A percentile compares a stretch with the other conserved stretches of the same genome.
Evolutionary conservation across 2,888 invertebrate genomes (phyloP).

Genomic region (Steinernema hermaphroditum): DNA sequence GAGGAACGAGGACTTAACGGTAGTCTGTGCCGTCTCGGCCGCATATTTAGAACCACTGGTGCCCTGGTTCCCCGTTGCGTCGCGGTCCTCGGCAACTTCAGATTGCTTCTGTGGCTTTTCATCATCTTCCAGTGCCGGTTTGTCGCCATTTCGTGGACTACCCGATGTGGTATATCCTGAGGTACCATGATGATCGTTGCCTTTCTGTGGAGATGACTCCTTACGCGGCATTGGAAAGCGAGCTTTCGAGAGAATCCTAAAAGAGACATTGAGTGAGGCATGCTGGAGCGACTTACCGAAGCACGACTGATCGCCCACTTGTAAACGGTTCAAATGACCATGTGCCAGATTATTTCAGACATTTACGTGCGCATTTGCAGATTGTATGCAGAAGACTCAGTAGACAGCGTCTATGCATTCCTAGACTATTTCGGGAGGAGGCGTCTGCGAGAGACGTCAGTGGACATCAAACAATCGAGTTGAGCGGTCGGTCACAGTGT

Average conservation of each 20-base stretch:
- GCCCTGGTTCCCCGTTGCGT: background rate
- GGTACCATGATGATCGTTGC: background rate
- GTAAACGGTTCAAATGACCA: background rate
- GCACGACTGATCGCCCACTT: background rate
- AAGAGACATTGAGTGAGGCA: background rate
- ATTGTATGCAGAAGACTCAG: too few species aligned
- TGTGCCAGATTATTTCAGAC: too few species aligned
- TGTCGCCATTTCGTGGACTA: background rate
- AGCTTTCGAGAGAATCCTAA: background rate
- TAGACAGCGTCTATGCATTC: too few species aligned
- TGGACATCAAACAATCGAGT: too few species aligned
- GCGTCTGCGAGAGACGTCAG: too few species aligned
- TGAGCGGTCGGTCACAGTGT: too few species aligned
- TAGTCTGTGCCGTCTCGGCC: background rate
- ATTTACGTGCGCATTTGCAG: too few species aligned
- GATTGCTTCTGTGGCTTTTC: too few species aligned
- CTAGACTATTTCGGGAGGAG: too few species aligned
- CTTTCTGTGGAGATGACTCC: background rate
- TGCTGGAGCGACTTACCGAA: background rate
- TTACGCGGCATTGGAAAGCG: conserved; percentile 2
- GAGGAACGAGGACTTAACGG: background rate
- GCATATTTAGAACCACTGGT: background rate
- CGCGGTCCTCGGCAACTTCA: background rate
- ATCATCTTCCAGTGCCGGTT: too few species aligned
- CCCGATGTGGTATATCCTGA: background rate